Base-by-base conservation (phyloP, 2,113 vertebrate species). In the Pelecanus crispus region DNA sequence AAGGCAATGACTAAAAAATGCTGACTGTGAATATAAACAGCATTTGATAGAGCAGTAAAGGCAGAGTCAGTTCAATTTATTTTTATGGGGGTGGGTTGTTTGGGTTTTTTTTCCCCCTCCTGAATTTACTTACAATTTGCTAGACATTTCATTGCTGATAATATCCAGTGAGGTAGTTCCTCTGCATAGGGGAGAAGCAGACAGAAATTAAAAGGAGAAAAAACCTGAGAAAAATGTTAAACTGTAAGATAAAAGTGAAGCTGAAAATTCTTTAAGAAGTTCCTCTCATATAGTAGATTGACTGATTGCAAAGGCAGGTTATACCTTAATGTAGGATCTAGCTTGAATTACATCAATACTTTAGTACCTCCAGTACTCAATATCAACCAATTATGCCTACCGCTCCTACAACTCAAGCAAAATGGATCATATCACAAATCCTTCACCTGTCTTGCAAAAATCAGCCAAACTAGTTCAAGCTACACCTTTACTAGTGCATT, bases 71-170 rank as follows among this genome's bases (percentile, higher is more conserved):
- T 67, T 59, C 25, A 52, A 44, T 7, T 63, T 5, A 31, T 42
- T 91, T 94, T 90, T 79, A 55, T 0, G 0, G 9, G 9, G 1
- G 4, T n/a, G 21, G 6, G 2, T 31, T 53, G 3, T 10, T 67
- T 38, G 7, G 12, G 31, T 7, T 15, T 59, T 47, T 63, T 36
- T 10, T 2, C 11, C 17, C 45, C 2, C 12, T 61, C 63, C 22
- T 34, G 17, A 34, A 85, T 87, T 82, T 97, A 99, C 99, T 99
- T 97, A 99, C 99, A 99, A 75, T 98, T 99, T 95, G 98, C 98
- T 83, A 99, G 94, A 95, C 98, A 99, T 92, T 98, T 99, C 98
- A 99, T 99, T 90, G 99, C 99, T 17, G 99, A 99, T 89, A 99
- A 94, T 81, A 99, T 98, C 99, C 99, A 99, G n/a, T 99, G 98